Evolutionary conservation across 2,888 invertebrate species (phyloP), one percentile per base, ranked within the genome.

Genomic region (Drosophila siamana): DNA sequence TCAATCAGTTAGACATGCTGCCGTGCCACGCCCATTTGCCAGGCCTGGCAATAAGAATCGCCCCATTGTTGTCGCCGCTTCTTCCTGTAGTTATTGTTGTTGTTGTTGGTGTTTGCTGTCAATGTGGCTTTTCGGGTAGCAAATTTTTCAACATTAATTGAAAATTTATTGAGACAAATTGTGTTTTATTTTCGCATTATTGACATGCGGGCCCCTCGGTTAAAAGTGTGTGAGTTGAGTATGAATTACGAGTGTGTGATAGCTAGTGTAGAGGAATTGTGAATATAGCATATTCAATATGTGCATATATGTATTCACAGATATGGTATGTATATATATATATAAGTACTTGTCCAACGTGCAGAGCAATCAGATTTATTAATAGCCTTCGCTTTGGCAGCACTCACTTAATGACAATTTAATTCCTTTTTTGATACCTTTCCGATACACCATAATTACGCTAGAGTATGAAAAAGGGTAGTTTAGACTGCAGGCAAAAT

Each of bases 81-180:
- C 19, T 51, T 38, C 30, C 38, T 46, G 30, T 24, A 26, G 28
- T 40, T 40, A 24, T 41, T 41, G 24, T 46, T 51, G 40, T 33
- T 41, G 9, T 22, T 65, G 28, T 43, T 43, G 22, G 38, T 57
- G 43, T 56, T 61, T 38, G 41, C 67, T 60, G 63, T 56, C 52
- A 54, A 22, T 78, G 70, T 24, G 75, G 66, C 70, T 67, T 75
- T 67, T 62, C 5, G 55, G 65, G 41, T 22, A 66, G 44, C 52
- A 56, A 61, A 68, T 68, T 80, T 79, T 81, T 70, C 71, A 80
- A 79, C 80, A 67, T 78, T 84, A 84, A 84, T 88, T 84, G 83
- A 83, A 88, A 88, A 88, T 84, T 88, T 88, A 88, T 84, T 88
- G 80, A 84, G 88, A 84, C 84, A 84, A 84, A 79, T 79, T 80